phyloP scores from a whole-genome alignment of 2,888 invertebrate genomes.

The Boloria selene region DNA sequence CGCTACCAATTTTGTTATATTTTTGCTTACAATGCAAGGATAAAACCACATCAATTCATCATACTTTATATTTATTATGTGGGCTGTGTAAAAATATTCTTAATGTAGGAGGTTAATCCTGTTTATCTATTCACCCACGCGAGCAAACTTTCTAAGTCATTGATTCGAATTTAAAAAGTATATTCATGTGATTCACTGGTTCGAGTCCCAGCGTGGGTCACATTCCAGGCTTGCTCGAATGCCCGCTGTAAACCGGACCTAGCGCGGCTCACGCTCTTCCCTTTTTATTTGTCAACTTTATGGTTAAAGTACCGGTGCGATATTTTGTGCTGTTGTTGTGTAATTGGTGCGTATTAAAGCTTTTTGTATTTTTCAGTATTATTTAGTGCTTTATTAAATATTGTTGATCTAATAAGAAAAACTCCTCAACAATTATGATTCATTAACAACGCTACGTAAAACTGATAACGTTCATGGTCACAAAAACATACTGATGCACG shows the following conservation, averaged over 20 bases:
- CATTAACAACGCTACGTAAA: constrained; percentile 5
- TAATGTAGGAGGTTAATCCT: constrained; percentile 52
- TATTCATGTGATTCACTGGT: constrained; percentile 69
- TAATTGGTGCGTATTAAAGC: not conserved
- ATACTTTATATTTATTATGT: constrained; percentile 45
- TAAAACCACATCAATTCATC: constrained; percentile 13
- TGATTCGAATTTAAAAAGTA: constrained; percentile 50
- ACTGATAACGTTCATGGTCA: constrained; percentile 10
- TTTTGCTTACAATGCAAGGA: constrained; percentile 27
- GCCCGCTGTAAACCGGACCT: constrained; percentile 53
- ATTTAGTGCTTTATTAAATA: not conserved
- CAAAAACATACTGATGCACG: not conserved
- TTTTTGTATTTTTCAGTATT: not conserved
- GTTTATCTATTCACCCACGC: constrained; percentile 70
- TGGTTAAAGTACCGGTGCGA: constrained; percentile 32
- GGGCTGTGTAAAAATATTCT: constrained; percentile 52
- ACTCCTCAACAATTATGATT: not conserved
- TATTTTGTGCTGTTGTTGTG: constrained; percentile 16
- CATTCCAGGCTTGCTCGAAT: constrained; percentile 65
- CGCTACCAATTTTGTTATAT: constrained; percentile 2
- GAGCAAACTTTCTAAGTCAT: constrained; percentile 65
- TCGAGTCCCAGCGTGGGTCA: constrained; percentile 74
- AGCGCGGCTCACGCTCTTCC: constrained; percentile 42
- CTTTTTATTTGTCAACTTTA: constrained; percentile 44
- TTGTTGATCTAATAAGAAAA: constrained; percentile 11